Conservation (phyloP, 2,113 vertebrate species). For the Pongo abelii region DNA sequence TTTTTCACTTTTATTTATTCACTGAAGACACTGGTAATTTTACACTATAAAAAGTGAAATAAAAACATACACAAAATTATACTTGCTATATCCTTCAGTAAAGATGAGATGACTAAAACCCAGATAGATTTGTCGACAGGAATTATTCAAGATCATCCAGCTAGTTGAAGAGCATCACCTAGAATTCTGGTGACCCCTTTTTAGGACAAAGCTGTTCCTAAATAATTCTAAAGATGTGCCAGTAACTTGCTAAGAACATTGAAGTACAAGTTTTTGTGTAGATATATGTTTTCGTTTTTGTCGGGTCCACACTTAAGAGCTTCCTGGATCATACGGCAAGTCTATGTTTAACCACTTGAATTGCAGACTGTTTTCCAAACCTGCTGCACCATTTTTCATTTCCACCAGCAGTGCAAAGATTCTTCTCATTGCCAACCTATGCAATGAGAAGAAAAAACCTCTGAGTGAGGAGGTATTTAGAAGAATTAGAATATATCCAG, state of each 20-base stretch:
- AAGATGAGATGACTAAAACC: neutral
- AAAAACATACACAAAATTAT: neutral
- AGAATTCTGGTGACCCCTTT: neutral
- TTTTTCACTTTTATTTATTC: no score
- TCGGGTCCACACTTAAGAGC: neutral
- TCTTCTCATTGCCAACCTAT: neutral
- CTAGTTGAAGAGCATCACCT: neutral
- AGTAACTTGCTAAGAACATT: neutral
- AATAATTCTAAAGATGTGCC: neutral
- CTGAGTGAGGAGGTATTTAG: neutral
- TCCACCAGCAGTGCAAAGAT: neutral
- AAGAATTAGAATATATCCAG: neutral
- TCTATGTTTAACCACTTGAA: neutral
- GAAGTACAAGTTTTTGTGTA: neutral
- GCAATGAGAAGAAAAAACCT: neutral
- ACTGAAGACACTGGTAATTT: no score
- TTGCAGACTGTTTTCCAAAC: neutral
- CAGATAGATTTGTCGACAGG: neutral
- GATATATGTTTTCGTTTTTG: neutral
- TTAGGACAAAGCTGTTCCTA: neutral
- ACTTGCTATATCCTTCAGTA: neutral
- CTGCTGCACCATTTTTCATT: neutral
- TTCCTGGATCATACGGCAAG: neutral
- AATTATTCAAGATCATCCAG: neutral
- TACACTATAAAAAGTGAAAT: neutral